These are phyloP conservation scores for Clytia hemisphaerica DNA, from an alignment of 30 jellyfish, hydroid and myxozoan genomes.

Conservation along the genomic window DNA sequence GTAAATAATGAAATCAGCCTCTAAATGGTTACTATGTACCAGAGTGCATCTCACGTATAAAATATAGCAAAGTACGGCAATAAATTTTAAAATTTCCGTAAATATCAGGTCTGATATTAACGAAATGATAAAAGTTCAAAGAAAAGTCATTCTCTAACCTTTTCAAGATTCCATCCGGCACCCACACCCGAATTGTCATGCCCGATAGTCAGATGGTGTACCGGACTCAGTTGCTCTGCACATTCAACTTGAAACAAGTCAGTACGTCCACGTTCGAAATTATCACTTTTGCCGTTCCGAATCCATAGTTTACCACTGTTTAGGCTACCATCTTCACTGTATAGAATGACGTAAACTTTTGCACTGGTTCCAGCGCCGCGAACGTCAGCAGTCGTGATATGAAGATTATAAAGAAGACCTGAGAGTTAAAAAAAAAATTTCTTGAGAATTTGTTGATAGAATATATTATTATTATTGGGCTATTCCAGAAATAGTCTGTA, in stretches of 20 bases:
- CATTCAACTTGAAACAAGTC: conserved; percentile 88
- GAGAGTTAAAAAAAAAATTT: neutral
- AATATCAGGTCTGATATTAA: too few relatives aligned
- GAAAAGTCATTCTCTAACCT: too few relatives aligned
- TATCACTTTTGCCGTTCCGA: conserved; percentile 67
- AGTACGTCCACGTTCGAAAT: conserved; percentile 82
- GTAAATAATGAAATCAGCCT: too few relatives aligned
- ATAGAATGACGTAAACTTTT: conserved; percentile 66
- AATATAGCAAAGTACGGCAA: too few relatives aligned
- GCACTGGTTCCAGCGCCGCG: conserved; percentile 96
- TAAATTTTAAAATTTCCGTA: too few relatives aligned
- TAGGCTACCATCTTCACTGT: conserved; percentile 79
- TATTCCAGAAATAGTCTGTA: too few relatives aligned
- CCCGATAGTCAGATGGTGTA: conserved; percentile 86
- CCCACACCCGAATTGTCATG: conserved; percentile 94
- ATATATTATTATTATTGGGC: too few relatives aligned
- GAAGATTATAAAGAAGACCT: conserved; percentile 80
- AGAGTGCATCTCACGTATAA: too few relatives aligned
- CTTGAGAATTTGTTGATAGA: too few relatives aligned
- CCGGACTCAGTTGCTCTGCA: conserved; percentile 82
- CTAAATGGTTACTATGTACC: too few relatives aligned
- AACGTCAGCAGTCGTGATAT: conserved; percentile 92
- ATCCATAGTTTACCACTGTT: conserved; percentile 93
- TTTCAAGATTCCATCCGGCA: conserved; percentile 94
- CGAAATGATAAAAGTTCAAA: too few relatives aligned